Conservation (phyloP, 2,797 vertebrate species). For the Myotis pilosus region DNA sequence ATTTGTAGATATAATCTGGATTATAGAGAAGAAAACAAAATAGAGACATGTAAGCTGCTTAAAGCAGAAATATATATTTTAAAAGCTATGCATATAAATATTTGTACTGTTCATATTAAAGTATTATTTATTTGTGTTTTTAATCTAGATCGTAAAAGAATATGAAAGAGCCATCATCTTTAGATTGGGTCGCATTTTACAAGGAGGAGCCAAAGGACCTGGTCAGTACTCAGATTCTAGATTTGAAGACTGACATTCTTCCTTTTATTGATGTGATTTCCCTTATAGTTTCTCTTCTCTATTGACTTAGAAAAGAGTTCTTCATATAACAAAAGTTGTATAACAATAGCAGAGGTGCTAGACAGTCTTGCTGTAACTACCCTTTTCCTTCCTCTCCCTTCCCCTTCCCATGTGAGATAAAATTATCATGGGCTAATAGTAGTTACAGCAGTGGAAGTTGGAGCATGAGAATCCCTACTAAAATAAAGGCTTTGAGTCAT, state of each 20-base stretch:
- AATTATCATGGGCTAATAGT: not conserved
- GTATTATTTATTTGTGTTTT: conserved; percentile 4
- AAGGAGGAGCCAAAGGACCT: conserved; percentile 96
- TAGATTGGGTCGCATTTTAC: conserved; percentile 92
- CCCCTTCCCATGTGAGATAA: not conserved
- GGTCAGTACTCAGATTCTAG: conserved; percentile 83
- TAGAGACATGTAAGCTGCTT: not conserved
- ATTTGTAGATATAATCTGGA: not conserved
- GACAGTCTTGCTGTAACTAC: not conserved
- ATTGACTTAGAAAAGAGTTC: not conserved
- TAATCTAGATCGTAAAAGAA: conserved; percentile 94
- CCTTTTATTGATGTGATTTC: not conserved
- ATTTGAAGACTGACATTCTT: not conserved
- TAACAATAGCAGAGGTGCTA: not conserved
- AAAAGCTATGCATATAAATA: not conserved
- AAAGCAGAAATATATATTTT: not conserved
- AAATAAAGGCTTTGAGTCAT: not conserved
- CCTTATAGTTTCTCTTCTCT: not conserved
- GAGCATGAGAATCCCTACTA: not conserved
- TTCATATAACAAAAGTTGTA: not conserved
- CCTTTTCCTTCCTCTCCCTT: conserved; percentile 19
- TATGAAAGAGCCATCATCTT: conserved; percentile 98
- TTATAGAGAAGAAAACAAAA: not conserved
- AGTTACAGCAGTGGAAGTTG: not conserved
- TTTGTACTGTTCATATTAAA: not conserved